phyloP scores from a whole-genome alignment of 2,888 invertebrate genomes.

The Lasiommata megera region DNA sequence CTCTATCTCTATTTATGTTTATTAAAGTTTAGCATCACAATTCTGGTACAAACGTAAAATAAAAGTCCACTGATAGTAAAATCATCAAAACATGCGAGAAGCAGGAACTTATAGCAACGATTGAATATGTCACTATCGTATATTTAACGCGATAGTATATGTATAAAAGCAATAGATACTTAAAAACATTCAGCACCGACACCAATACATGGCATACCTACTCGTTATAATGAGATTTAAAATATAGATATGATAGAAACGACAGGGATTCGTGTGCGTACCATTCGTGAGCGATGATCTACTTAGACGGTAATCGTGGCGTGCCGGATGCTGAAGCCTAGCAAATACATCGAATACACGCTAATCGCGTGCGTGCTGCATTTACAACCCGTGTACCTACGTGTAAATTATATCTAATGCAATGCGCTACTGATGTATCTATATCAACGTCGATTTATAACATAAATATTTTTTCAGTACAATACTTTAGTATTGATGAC shows the following conservation, averaged over 20 bases:
- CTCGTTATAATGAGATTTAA: slow-evolving; percentile 20
- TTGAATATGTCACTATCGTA: no score
- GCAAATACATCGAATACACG: slow-evolving; percentile 63
- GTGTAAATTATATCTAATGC: slow-evolving; percentile 20
- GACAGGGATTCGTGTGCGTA: slow-evolving; percentile 61
- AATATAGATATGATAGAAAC: slow-evolving; percentile 21
- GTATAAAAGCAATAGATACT: no score
- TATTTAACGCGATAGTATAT: no score
- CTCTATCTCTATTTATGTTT: no score
- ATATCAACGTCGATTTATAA: not conserved
- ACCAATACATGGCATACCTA: not conserved
- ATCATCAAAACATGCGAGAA: no score
- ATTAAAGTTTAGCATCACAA: no score
- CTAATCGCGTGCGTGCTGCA: slow-evolving; percentile 28
- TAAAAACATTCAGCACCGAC: not conserved
- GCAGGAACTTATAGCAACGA: no score
- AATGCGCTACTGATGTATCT: not conserved
- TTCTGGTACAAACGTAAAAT: no score
- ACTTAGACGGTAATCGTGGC: slow-evolving; percentile 66
- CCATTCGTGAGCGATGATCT: slow-evolving; percentile 76
- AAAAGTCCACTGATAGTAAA: no score
- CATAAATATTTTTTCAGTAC: no score
- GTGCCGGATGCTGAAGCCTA: slow-evolving; percentile 78
- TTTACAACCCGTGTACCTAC: slow-evolving; percentile 16
- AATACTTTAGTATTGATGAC: no score